Conservation (phyloP, 2,888 invertebrate genomes). For the Lepidonotus clava region DNA sequence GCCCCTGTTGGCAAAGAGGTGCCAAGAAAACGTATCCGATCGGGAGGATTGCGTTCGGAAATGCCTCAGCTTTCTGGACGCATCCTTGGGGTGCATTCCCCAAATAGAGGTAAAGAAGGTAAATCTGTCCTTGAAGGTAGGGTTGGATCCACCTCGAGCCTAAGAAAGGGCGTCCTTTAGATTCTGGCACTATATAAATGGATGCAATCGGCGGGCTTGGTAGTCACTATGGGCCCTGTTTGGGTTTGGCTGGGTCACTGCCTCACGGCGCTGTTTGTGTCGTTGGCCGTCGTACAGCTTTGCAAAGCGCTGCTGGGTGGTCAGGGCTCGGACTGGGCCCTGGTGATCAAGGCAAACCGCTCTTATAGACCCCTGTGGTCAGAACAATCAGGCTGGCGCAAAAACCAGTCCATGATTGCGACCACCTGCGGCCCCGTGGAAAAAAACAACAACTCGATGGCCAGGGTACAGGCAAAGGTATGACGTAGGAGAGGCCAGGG, state of each 20-base stretch:
- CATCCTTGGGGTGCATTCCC: too few relatives aligned
- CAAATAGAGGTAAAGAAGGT: too few relatives aligned
- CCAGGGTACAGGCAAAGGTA: background rate
- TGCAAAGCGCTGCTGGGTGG: background rate
- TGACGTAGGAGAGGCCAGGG: background rate
- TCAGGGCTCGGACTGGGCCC: constrained; percentile 6
- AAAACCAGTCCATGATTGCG: background rate
- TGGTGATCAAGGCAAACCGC: background rate
- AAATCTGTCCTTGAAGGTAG: too few relatives aligned
- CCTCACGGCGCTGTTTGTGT: too few relatives aligned
- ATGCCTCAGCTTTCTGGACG: too few relatives aligned
- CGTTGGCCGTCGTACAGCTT: background rate
- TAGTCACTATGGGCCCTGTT: too few relatives aligned
- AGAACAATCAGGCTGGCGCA: constrained; percentile 8
- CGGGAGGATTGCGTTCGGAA: too few relatives aligned
- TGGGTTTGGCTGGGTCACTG: background rate
- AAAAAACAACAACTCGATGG: background rate
- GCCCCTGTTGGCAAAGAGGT: too few relatives aligned
- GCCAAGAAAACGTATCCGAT: too few relatives aligned
- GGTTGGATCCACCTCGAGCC: too few relatives aligned
- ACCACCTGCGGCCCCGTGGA: background rate
- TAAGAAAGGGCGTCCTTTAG: background rate
- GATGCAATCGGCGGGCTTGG: background rate
- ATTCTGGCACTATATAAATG: background rate
- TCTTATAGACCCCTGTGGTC: background rate